phyloP scores from a whole-genome alignment of 2,888 invertebrate species.

The Himalopsyche japonica region DNA sequence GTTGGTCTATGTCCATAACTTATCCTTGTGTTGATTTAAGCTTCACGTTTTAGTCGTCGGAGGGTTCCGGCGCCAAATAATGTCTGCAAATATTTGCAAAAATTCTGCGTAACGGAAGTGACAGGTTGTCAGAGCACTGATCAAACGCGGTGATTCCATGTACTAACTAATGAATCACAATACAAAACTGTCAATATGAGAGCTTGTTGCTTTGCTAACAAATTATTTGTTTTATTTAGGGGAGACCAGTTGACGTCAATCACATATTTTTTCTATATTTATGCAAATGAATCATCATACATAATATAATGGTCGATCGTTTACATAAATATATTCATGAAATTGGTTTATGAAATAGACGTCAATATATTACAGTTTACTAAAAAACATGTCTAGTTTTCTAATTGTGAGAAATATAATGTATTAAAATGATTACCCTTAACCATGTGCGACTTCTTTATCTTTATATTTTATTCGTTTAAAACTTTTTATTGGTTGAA shows the following conservation, averaged over 20 bases:
- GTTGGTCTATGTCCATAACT: constrained; percentile 11
- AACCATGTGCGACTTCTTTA: too few relatives aligned
- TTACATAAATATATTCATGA: too few relatives aligned
- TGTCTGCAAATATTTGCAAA: constrained; percentile 32
- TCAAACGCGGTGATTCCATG: background rate
- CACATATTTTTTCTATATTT: background rate
- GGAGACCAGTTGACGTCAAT: background rate
- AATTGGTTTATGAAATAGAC: too few relatives aligned
- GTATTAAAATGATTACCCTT: too few relatives aligned
- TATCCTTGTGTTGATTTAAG: constrained; percentile 29
- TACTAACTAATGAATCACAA: background rate
- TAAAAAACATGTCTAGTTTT: too few relatives aligned
- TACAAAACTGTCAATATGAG: background rate
- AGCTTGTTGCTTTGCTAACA: background rate
- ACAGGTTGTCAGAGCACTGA: constrained; percentile 11
- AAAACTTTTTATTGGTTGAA: too few relatives aligned
- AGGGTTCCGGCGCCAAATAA: constrained; percentile 13
- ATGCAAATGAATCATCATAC: background rate
- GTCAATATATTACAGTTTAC: too few relatives aligned
- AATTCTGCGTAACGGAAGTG: constrained; percentile 27
- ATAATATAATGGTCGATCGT: background rate
- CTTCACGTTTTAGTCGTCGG: constrained; percentile 21
- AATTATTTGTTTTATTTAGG: background rate
- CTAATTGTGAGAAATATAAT: too few relatives aligned
- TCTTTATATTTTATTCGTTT: too few relatives aligned